Base-by-base conservation (phyloP, 2,113 vertebrate genomes). In the Nyctereutes procyonoides region DNA sequence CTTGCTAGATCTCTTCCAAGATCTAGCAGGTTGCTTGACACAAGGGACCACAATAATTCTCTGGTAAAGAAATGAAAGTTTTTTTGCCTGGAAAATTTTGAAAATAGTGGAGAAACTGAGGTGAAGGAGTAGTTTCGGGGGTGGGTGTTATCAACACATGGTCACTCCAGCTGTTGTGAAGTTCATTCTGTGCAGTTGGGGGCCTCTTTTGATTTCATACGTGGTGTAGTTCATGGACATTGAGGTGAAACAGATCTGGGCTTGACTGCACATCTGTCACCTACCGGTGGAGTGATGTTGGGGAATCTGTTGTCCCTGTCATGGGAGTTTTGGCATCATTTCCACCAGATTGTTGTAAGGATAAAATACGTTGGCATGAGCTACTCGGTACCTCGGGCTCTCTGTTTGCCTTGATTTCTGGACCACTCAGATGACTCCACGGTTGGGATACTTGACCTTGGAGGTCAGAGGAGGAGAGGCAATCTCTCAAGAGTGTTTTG, bases 341-440 rank as follows among this genome's bases (percentile, higher is more conserved):
- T 56, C 20, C 8, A 0, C 30, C 55, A 48, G 35, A 38, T 62
- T 56, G 53, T 73, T 79, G 53, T 63, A 12, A 19, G 24, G 9
- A 15, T 92, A 30, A 32, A 55, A 77, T 20, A 51, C 35, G 22
- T 58, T 53, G 90, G 35, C 16, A 1, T n/a, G 74, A 56, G 56
- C 22, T 14, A 20, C n/a, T 30, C 19, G 1, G 35, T 60, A 22
- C 15, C 28, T 38, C 0, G 13, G 15, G 35, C 56, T 85, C 20
- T 51, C 53, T 71, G 20, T 92, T 28, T 11, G 26, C 22, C 74
- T 81, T 90, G 63, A 67, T 92, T 88, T 89, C 53, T 81, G 94
- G 32, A 62, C 43, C 51, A 1, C 58, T 85, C 8, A 20, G 69
- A 55, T 73, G 43, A 91, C 43, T 94, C 60, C 24, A 43, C 63